A percentile compares a stretch with the other conserved stretches of the same genome.
phyloP scores from a whole-genome alignment of 2,888 invertebrate species.

The Aleiodes alternator region DNA sequence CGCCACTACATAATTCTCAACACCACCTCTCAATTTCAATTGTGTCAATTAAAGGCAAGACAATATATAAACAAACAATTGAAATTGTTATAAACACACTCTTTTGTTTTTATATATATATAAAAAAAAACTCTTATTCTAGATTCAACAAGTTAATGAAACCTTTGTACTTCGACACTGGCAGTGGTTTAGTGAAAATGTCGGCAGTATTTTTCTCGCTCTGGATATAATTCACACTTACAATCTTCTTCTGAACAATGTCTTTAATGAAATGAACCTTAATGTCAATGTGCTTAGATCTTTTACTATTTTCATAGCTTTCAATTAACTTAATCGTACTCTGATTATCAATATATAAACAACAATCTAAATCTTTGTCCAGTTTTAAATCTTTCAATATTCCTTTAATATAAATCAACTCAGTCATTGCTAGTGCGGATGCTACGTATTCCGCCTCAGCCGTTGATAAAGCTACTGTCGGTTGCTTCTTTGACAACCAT shows the following conservation, averaged over 20 bases:
- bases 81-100: no score
- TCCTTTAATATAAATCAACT: conserved; percentile 53
- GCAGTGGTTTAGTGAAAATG: conserved; percentile 58
- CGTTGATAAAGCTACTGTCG: conserved; percentile 53
- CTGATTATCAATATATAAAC: conserved; percentile 60
- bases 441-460: conserved; percentile 60
- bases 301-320: conserved; percentile 50
- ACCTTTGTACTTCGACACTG: no score
- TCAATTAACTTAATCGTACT: conserved; percentile 56
- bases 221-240: no score
- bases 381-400: conserved; percentile 53
- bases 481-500: conserved; percentile 63
- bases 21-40: no score
- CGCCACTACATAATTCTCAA: no score
- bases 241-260: no score
- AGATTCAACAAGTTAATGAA: no score
- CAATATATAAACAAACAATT: no score
- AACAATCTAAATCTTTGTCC: conserved; percentile 37
- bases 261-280: conserved; percentile 43
- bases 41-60: no score
- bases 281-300: conserved; percentile 56
- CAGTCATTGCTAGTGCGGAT: conserved; percentile 55
- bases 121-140: no score
- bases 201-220: no score
- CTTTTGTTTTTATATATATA: no score